Evolutionary conservation across 2,888 invertebrate species (phyloP).

Genomic region (Cylloceria caligata): DNA sequence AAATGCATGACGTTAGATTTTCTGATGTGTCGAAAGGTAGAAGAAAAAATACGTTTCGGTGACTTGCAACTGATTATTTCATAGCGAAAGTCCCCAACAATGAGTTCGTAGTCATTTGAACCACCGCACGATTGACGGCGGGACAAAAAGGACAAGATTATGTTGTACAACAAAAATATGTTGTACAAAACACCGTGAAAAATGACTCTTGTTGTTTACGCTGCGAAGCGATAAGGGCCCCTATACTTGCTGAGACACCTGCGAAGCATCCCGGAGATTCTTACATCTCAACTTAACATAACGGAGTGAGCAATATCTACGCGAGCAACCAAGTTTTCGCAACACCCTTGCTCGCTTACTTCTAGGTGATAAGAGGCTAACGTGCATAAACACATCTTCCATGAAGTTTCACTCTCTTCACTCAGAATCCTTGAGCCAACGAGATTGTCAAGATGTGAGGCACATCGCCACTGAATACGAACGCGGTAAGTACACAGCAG

Average conservation of each 20-base stretch:
- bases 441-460: constrained; percentile 16
- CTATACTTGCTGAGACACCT: not conserved
- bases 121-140: not conserved
- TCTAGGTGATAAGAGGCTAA: constrained; percentile 59
- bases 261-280: constrained; percentile 7
- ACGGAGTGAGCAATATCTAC: constrained; percentile 4
- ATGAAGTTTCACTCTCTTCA: constrained; percentile 39
- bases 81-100: not conserved
- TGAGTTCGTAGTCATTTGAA: not conserved
- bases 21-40: not conserved
- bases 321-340: not conserved
- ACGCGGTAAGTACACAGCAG: constrained; percentile 47
- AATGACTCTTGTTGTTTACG: not conserved
- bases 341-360: constrained; percentile 50
- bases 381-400: constrained; percentile 36
- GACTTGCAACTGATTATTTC: not conserved
- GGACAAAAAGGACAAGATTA: not conserved
- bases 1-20: too few relatives aligned
- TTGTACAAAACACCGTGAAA: not conserved
- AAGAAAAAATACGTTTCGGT: not conserved
- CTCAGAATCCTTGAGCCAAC: constrained; percentile 10
- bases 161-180: not conserved
- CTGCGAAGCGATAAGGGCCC: not conserved
- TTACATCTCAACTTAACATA: not conserved
- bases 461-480: constrained; percentile 1